Percentiles rank a stretch among this genome's conserved stretches.
phyloP scores from a whole-genome alignment of 1,140 invertebrate species.

The silkworm (Bombyx mori) region ASM3026992v2 NC_085114.1:15456501-15457000 shows the following conservation, averaged over 20 bases:
- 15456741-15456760: conserved; percentile 60
- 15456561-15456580: no score
- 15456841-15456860: not conserved
- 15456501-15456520: no score
- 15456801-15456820: conserved; percentile 18
- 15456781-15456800: conserved; percentile 37
- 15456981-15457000: conserved; percentile 67
- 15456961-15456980: conserved; percentile 60
- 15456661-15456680: conserved; percentile 64
- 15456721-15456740: conserved; percentile 56
- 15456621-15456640: conserved; percentile 24
- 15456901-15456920: conserved; percentile 5
- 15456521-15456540: no score
- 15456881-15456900: no score
- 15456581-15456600: no score
- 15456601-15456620: no score
- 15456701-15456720: conserved; percentile 62
- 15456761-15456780: conserved; percentile 56
- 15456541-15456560: no score
- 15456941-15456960: conserved; percentile 35
- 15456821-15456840: conserved; percentile 26
- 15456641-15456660: conserved; percentile 59
- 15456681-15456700: conserved; percentile 36
- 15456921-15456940: conserved; percentile 8
- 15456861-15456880: not conserved